Evolutionary conservation across 2,113 vertebrate genomes (phyloP), one percentile per base, ranked within the genome.

Genomic region (Serinus canaria): DNA sequence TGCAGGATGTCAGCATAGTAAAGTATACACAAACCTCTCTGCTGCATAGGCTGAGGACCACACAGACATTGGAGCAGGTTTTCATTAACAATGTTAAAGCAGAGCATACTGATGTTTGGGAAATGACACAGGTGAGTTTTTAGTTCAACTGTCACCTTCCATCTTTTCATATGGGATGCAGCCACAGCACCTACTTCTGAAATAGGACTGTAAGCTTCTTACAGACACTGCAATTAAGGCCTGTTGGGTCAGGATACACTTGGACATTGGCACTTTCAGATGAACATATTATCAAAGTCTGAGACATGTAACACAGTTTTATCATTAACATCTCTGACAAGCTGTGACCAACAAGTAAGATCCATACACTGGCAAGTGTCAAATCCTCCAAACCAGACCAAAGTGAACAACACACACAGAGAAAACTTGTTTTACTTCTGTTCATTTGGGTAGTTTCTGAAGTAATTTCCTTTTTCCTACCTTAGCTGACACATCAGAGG

Each of bases 1-100:
- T 0, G 14, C 5, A 76, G n/a, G 27, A 39, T 41, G 27, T 7
- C 13, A 3, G 35, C 11, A 35, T 0, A 46, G 23, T 1, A n/a
- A 35, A 80, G 22, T 5, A 60, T 3, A 81, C 3, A 85, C 15
- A 83, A 73, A 60, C 0, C 0, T 17, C 43, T 11, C 13, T 27
- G 13, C 27, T 60, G 22, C 30, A 28, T 0, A 12, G 23, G 35
- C 56, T 81, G 21, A 52, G 35, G 19, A 59, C 18, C 24, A 50
- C 4, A 46, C 6, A 59, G 13, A 77, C 20, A 44, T 7, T 2
- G 16, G 5, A 66, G 1, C 1, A 31, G 37, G 46, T 55, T 83
- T 64, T 11, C 18, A 39, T 8, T 21, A 62, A 12, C 20, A 53
- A 16, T 2, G n/a, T 6, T 37, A 72, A 47, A 79, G 7, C 28